Conservation (phyloP, 1,140 invertebrate genomes). For the Polyergus mexicanus region DNA sequence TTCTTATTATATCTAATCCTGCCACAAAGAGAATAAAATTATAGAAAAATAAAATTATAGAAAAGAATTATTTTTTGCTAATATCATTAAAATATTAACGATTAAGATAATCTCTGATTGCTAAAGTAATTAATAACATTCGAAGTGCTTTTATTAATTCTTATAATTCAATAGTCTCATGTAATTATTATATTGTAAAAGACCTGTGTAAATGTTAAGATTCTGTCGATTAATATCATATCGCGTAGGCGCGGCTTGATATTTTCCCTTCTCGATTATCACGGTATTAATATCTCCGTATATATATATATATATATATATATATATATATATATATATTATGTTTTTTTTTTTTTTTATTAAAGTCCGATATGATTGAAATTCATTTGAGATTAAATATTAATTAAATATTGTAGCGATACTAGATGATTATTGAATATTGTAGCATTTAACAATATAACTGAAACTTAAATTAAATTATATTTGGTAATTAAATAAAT, state of each 20-base stretch:
- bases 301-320: too few species aligned
- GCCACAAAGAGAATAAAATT: not conserved
- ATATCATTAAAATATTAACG: not conserved
- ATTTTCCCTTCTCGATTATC: conserved; percentile 37
- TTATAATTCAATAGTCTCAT: not conserved
- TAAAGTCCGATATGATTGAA: not conserved
- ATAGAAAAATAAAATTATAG: not conserved
- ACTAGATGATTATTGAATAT: not conserved
- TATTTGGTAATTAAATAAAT: not conserved
- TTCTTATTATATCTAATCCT: not conserved
- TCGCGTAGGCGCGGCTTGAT: conserved; percentile 33
- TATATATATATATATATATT: conserved; percentile 17
- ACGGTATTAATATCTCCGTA: conserved; percentile 34
- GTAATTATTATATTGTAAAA: conserved; percentile 26
- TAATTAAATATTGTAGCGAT: not conserved
- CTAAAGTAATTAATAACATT: conserved; percentile 8
- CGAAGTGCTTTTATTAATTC: conserved; percentile 10
- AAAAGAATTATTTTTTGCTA: not conserved
- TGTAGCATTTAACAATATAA: not conserved
- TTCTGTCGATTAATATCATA: conserved; percentile 14
- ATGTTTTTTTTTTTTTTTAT: conserved; percentile 25
- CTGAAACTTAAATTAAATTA: not conserved
- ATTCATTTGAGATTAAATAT: not conserved
- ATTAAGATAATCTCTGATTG: not conserved
- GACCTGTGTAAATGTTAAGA: not conserved